Evolutionary conservation across 1,140 invertebrate genomes (phyloP), one percentile per base, ranked within the genome.

Genomic region (Musca vetustissima): DNA sequence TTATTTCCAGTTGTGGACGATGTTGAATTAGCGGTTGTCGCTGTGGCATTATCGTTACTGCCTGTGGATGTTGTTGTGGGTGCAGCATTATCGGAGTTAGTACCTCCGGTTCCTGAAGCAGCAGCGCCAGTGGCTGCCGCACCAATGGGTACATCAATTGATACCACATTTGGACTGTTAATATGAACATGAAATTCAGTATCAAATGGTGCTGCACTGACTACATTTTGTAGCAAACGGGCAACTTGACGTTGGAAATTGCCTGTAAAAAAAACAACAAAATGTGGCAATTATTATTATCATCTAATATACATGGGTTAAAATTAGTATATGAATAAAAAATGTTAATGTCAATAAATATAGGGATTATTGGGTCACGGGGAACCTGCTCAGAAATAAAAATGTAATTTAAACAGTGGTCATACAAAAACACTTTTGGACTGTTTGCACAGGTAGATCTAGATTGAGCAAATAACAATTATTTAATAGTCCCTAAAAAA

Each of bases 161-260:
- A 72, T 71, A 79, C 69, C 64, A 81, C 68, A 66, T 79, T 77
- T 74, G 76, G 74, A 69, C 77, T 70, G 71, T 81, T 73, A 25
- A 82, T 76, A 32, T 81, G 76, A 48, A 79, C 71, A 70, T 76
- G 79, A 32, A 76, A 66, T 66, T 81, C 77, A 14, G 70, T 67
- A 70, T 80, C 73, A 1, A 66, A 64, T 24, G 70, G 73, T 21
- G 75, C 75, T n/a, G 72, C 72, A 64, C 76, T 78, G 2, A 84
- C 81, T 28, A 87, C 85, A n/a, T 87, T 86, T 66, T 89, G 87
- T 72, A 90, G 86, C 2, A 91, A 81, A 50, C 88, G 76, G 1
- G 78, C 78, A 70, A 82, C 76, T 25, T 79, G 81, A 47, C 75
- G 65, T 55, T 83, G 81, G 8, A 73, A 72, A 73, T 79, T 72